Conservation (phyloP, 2,797 vertebrate species). For the Calcarius lapponicus region DNA sequence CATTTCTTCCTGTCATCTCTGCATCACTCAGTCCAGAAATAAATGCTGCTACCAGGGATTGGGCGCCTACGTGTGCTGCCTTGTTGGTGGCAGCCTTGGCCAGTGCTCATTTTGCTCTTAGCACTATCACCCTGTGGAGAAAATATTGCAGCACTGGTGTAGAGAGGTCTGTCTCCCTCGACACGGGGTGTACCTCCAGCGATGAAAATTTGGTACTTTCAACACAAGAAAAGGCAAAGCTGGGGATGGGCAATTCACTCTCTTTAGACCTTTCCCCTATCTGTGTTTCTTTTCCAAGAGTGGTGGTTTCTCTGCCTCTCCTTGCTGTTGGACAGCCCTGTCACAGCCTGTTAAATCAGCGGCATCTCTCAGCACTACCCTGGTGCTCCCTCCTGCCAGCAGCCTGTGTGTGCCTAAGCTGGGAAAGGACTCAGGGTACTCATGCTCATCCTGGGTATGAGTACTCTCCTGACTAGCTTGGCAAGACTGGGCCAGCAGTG, state of each 20-base stretch:
- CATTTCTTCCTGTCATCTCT: conserved; percentile 26
- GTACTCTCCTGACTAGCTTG: neutral
- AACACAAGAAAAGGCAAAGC: neutral
- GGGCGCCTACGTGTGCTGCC: accelerated
- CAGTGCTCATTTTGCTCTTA: neutral
- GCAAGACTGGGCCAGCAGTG: neutral
- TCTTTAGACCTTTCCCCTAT: neutral
- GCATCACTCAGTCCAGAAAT: neutral
- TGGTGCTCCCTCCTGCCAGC: neutral
- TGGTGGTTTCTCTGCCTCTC: neutral
- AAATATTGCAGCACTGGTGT: neutral
- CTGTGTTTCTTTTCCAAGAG: neutral
- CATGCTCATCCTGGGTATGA: neutral
- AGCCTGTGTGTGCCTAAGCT: neutral
- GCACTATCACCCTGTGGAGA: neutral
- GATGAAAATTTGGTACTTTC: neutral
- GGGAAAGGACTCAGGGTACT: neutral
- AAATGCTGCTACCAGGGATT: neutral
- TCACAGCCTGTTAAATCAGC: conserved; percentile 42
- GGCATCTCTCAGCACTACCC: neutral
- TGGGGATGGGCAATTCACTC: neutral
- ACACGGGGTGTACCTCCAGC: neutral
- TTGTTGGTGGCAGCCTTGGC: neutral
- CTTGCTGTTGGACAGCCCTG: conserved; percentile 39
- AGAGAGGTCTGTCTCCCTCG: neutral